Conservation (phyloP, 2,113 vertebrate genomes). For the Paratilapia polleni region DNA sequence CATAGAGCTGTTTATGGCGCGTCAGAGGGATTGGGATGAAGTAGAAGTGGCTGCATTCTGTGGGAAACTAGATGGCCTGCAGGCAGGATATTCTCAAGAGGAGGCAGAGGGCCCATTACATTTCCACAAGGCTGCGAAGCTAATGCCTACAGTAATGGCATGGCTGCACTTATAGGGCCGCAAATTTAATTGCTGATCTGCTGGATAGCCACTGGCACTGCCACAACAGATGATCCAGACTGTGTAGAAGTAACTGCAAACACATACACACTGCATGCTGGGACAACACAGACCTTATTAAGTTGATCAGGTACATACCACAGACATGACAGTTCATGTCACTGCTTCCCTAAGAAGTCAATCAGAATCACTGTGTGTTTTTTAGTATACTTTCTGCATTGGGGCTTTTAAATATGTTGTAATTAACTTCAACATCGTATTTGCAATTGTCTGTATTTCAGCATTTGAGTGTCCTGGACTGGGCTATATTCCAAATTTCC, state of each 20-base stretch:
- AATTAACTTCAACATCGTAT: neutral
- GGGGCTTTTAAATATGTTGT: neutral
- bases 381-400: neutral
- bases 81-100: constrained; percentile 43
- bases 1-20: neutral
- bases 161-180: constrained; percentile 44
- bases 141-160: constrained; percentile 69
- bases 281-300: neutral
- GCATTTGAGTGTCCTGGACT: neutral
- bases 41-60: constrained; percentile 26
- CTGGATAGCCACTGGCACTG: constrained; percentile 35
- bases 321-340: neutral
- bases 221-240: constrained; percentile 13
- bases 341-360: neutral
- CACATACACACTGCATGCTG: neutral
- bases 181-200: constrained; percentile 58
- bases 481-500: neutral
- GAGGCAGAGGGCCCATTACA: constrained; percentile 53
- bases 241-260: constrained; percentile 4
- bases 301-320: neutral
- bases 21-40: constrained; percentile 25
- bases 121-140: constrained; percentile 52
- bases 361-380: neutral
- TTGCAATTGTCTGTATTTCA: neutral
- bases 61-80: constrained; percentile 16